Base-by-base conservation (phyloP, 2,797 vertebrate genomes). In the Myotis findleyi region DNA sequence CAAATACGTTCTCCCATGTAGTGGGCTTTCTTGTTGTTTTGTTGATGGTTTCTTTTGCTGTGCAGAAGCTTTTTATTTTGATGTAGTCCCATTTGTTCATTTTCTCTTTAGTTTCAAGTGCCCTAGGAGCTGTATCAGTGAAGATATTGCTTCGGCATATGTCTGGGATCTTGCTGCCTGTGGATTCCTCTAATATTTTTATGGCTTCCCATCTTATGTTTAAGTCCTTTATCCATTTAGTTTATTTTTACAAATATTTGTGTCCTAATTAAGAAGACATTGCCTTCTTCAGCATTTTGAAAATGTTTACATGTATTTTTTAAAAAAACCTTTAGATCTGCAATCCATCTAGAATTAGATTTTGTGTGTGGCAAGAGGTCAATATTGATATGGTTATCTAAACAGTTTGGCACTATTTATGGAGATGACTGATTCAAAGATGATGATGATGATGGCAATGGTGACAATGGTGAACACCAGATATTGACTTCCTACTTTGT, bases 221-320 rank as follows among this genome's bases (percentile, higher is more conserved):
- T 59, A 59, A 59, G 25, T 62, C 59, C 12, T 30, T 30, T 62
- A 62, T 62, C 27, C 59, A 62, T 30, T 62, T 62, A 62, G 27
- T 62, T 59, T 30, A 62, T 62, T 16, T 64, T 75, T 80, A 92
- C 47, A 92, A 84, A n/a, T 36, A 44, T 68, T 66, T 85, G 5
- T 38, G 23, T 83, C 33, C 14, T 87, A 38, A 72, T 86, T 75
- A 64, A 36, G 49, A 73, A 83, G 20, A 44, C 10, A 38, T 57
- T 95, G n/a, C 11, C 30, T 64, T 38, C 21, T 87, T 23, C 0
- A 91, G 21, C 36, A 30, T 89, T 41, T 73, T 69, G 23, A 33
- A 95, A 41, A 25, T 62, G 2, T 71, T 71, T 93, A 80, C 8
- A n/a, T 8, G 23, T 30, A 59, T 88, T 88, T 96, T 83, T 51